phyloP scores from a whole-genome alignment of 2,888 invertebrate genomes.

The Oeneis ivallda region DNA sequence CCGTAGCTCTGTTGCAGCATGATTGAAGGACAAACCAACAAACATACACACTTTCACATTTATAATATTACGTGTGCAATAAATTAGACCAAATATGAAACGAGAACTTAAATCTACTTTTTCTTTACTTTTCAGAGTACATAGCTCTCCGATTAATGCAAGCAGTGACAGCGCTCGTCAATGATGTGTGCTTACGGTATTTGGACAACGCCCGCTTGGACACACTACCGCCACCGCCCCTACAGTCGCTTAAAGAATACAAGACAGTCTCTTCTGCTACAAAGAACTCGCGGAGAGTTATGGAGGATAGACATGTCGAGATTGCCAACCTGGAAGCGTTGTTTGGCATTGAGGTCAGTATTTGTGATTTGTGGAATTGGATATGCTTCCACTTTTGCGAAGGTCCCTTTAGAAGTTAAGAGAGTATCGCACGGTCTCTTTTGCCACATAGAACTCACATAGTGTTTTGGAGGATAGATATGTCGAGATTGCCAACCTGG shows the following conservation, averaged over 20 bases:
- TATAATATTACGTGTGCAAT: too few relatives aligned
- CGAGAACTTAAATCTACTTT: not conserved
- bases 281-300: constrained; percentile 91
- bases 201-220: constrained; percentile 85
- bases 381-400: not conserved
- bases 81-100: not conserved
- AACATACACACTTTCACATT: too few relatives aligned
- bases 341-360: constrained; percentile 87
- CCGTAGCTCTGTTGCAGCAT: too few relatives aligned
- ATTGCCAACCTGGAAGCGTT: constrained; percentile 91
- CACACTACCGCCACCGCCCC: constrained; percentile 83
- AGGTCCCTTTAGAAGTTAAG: not conserved
- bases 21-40: too few relatives aligned
- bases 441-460: not conserved
- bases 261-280: constrained; percentile 85
- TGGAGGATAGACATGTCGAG: constrained; percentile 95
- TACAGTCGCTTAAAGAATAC: constrained; percentile 73
- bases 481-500: constrained; percentile 80
- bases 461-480: not conserved
- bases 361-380: not conserved
- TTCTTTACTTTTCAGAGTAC: constrained; percentile 81
- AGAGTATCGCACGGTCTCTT: not conserved
- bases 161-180: constrained; percentile 86
- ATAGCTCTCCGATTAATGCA: constrained; percentile 88
- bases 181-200: constrained; percentile 86